Evolutionary conservation across 2,113 vertebrate species (phyloP).

Genomic region (Eurystomus gularis): DNA sequence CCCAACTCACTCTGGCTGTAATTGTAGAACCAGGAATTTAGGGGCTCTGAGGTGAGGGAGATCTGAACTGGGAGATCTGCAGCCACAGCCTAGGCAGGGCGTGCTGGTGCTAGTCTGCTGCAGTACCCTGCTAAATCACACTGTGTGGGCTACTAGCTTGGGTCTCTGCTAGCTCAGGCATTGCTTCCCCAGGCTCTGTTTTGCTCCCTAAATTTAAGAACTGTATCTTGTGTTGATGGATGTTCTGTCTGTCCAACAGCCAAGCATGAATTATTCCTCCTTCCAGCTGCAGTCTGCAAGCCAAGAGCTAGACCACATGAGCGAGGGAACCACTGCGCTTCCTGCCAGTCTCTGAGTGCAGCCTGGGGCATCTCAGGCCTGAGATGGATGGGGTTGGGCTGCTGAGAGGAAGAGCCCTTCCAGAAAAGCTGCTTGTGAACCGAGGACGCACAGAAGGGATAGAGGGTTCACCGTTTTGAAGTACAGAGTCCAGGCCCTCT

Average conservation of each 20-base stretch:
- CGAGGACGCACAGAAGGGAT: neutral
- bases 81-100: neutral
- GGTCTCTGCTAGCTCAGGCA: neutral
- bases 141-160: conserved; percentile 5
- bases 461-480: neutral
- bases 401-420: conserved; percentile 31
- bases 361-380: conserved; percentile 51
- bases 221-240: conserved; percentile 34
- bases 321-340: conserved; percentile 25
- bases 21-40: neutral
- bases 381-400: conserved; percentile 40
- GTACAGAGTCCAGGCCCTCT: accelerated
- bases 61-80: neutral
- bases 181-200: neutral
- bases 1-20: neutral
- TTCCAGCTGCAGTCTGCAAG: conserved; percentile 25
- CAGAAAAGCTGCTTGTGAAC: conserved; percentile 19
- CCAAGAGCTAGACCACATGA: conserved; percentile 48
- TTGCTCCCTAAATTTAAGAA: conserved; percentile 42
- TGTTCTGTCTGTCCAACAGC: conserved; percentile 40
- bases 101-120: neutral
- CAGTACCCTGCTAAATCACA: neutral
- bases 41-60: neutral
- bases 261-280: conserved; percentile 31
- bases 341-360: conserved; percentile 43